phyloP scores from a whole-genome alignment of 1,140 invertebrate genomes.

The Tetramorium simillimum region DNA sequence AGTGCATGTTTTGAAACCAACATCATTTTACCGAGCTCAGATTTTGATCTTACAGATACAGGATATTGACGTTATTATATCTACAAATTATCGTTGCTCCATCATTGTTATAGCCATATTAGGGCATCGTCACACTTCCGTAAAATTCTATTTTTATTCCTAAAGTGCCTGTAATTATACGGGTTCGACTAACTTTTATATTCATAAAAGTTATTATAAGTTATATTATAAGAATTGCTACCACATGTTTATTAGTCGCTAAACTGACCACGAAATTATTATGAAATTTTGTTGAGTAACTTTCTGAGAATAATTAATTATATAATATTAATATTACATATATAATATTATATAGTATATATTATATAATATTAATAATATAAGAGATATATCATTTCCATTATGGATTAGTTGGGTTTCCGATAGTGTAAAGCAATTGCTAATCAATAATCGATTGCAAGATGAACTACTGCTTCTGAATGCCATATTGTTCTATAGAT shows the following conservation, averaged over 20 bases:
- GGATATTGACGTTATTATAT: neutral
- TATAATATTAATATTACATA: neutral
- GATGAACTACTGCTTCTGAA: neutral
- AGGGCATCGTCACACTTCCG: neutral
- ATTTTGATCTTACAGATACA: neutral
- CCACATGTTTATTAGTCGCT: neutral
- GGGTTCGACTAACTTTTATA: neutral
- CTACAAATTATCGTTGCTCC: neutral
- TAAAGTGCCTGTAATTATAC: neutral
- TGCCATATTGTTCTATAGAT: neutral
- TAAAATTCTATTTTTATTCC: neutral
- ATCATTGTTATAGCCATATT: neutral
- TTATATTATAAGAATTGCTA: too few species aligned
- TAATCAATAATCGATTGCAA: constrained; percentile 1
- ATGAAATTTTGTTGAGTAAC: neutral
- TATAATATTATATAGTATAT: too few species aligned
- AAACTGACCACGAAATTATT: neutral
- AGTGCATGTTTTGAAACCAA: neutral
- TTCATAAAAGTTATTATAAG: too few species aligned
- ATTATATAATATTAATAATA: neutral
- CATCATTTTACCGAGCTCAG: neutral
- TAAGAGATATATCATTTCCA: neutral
- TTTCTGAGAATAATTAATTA: neutral
- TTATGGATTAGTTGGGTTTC: neutral
- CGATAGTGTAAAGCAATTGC: neutral